These are phyloP conservation scores for Stercorarius parasiticus DNA, from an alignment of 2,113 vertebrate species.

Conservation along the genomic window DNA sequence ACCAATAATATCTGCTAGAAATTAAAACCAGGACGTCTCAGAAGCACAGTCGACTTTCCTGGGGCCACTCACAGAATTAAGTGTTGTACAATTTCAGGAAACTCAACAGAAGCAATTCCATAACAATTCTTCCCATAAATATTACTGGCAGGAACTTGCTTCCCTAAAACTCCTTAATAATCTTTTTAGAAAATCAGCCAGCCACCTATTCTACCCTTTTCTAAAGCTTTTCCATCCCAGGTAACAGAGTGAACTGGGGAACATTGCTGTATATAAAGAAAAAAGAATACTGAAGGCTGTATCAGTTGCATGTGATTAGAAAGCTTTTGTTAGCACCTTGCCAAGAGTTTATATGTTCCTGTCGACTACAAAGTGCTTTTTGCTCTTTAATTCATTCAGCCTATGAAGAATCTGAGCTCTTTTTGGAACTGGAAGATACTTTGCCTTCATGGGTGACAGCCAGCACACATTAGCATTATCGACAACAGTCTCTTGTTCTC, in stretches of 20 bases:
- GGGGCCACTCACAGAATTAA: not conserved
- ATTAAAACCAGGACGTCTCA: not conserved
- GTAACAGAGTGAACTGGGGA: not conserved
- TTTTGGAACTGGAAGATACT: not conserved
- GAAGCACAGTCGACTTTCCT: not conserved
- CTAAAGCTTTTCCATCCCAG: not conserved
- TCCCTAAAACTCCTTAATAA: not conserved
- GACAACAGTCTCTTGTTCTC: not conserved
- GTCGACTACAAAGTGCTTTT: not conserved
- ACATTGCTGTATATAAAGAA: not conserved
- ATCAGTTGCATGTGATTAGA: not conserved
- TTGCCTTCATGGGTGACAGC: not conserved
- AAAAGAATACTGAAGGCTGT: not conserved
- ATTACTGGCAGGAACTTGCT: not conserved
- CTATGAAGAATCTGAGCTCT: not conserved
- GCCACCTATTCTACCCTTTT: not conserved
- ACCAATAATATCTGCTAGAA: not conserved
- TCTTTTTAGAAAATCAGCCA: not conserved
- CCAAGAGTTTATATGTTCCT: not conserved
- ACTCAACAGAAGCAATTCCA: not conserved
- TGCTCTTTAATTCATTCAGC: not conserved
- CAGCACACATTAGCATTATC: not conserved
- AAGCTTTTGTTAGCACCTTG: not conserved
- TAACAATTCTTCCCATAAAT: not conserved
- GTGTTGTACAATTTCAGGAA: not conserved